Evolutionary conservation across 2,113 vertebrate genomes (phyloP).

Genomic region (Cervus canadensis): DNA sequence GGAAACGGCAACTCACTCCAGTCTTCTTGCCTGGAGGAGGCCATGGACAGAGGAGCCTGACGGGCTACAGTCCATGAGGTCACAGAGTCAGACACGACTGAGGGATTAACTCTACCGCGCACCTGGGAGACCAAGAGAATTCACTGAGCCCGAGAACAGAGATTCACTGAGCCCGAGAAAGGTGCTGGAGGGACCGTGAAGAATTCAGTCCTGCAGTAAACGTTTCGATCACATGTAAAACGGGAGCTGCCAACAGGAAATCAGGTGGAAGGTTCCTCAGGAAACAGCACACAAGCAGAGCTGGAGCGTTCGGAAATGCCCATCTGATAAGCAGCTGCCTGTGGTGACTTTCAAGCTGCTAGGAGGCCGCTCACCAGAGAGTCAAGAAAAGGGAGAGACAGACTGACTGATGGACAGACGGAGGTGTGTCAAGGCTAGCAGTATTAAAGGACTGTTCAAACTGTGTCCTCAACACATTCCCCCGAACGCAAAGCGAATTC

Average conservation of each 20-base stretch:
- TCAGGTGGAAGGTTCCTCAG: neutral
- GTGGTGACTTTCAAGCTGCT: accelerated
- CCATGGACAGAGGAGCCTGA: neutral
- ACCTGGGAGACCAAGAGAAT: accelerated
- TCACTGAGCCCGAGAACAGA: neutral
- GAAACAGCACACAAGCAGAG: neutral
- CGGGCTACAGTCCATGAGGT: neutral
- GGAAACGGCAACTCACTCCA: neutral
- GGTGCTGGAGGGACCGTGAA: too few species aligned
- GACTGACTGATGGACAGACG: neutral
- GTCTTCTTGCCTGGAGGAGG: neutral
- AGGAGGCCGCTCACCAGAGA: neutral
- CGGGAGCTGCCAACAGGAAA: neutral
- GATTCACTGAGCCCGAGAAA: accelerated
- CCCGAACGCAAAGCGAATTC: neutral
- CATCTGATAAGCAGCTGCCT: neutral
- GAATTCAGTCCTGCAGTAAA: neutral
- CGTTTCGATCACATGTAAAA: neutral
- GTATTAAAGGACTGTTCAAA: neutral
- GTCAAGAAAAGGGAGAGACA: neutral
- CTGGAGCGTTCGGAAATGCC: neutral
- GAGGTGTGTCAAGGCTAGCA: neutral
- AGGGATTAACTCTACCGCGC: accelerated
- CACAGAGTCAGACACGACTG: neutral
- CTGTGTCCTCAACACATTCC: neutral